Base-by-base conservation (phyloP, 2,113 vertebrate genomes). In the Epinephelus lanceolatus region DNA sequence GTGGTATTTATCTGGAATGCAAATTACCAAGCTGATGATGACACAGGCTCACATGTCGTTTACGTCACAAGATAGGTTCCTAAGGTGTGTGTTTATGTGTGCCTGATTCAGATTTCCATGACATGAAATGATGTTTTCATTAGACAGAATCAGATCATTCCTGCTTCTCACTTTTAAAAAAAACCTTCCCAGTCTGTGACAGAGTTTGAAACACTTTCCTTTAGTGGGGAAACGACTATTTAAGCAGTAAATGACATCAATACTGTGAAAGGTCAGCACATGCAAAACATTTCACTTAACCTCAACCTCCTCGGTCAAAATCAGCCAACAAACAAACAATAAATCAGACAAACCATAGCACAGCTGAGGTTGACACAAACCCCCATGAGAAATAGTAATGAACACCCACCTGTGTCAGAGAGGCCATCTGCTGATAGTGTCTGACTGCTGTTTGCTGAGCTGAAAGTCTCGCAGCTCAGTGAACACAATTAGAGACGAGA, bases 361-460 rank as follows among this genome's bases (percentile, higher is more conserved):
- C 55, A 66, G 8, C 57, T 74, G 71, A 88, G 73, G 13, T 13
- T 1, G 42, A 25, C 14, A 60, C 17, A 27, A 66, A 49, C 67
- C 72, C 82, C 71, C 63, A 77, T 3, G 74, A 77, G 78, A 78
- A 75, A 71, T 71, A 19, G n/a, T 53, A 81, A 82, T 27, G 47
- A 86, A 47, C 80, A 74, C 75, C 60, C 60, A 85, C 80, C 77
- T 88, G 81, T 65, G 49, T 19, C 23, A 30, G 49, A 51, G 76
- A 73, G 65, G 53, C 55, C 81, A 86, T 84, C 78, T 89, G 88
- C 83, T 91, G 83, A 89, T 55, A 21, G 75, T 10, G 83, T 84
- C 67, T 23, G 76, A 60, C 61, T 75, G 62, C 72, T 72, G 88
- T 91, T 91, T 91, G 89, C 92, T 94, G 89, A 93, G 78, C 65